Percentiles rank a stretch among this genome's conserved stretches.
Evolutionary conservation across 2,888 invertebrate species (phyloP).

Genomic region (Hyposoter dolosus): DNA sequence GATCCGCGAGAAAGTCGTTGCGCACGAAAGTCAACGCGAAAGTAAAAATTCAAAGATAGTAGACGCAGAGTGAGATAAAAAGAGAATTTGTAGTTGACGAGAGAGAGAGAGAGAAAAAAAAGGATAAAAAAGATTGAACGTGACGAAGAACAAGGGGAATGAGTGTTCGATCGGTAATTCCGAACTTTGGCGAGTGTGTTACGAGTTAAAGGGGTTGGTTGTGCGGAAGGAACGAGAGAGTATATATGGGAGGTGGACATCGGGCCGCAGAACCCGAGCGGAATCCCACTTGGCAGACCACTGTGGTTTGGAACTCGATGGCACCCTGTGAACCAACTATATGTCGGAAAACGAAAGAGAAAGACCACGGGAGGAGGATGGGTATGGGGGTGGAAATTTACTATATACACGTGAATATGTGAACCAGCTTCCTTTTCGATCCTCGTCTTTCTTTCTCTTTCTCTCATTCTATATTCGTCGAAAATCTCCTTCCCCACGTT

Average conservation of each 20-base stretch:
- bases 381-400: background rate
- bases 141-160: conserved; percentile 58
- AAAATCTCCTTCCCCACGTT: conserved; percentile 32
- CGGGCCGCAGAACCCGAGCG: conserved; percentile 61
- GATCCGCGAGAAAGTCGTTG: background rate
- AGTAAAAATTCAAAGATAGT: background rate
- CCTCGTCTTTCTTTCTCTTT: conserved; percentile 33
- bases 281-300: conserved; percentile 78
- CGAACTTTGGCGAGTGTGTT: conserved; percentile 76
- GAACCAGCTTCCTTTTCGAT: background rate
- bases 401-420: background rate
- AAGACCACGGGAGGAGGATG: background rate
- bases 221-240: conserved; percentile 66
- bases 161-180: conserved; percentile 76
- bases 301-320: conserved; percentile 77
- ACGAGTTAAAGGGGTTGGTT: conserved; percentile 71
- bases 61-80: conserved; percentile 4
- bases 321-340: conserved; percentile 55
- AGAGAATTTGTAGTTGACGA: conserved; percentile 7
- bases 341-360: conserved; percentile 43
- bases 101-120: conserved; percentile 22
- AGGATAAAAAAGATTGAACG: conserved; percentile 29
- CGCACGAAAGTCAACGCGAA: background rate
- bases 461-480: background rate
- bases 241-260: conserved; percentile 31